Conservation (phyloP, 2,888 invertebrate genomes). For the Orchesella flavescens region DNA sequence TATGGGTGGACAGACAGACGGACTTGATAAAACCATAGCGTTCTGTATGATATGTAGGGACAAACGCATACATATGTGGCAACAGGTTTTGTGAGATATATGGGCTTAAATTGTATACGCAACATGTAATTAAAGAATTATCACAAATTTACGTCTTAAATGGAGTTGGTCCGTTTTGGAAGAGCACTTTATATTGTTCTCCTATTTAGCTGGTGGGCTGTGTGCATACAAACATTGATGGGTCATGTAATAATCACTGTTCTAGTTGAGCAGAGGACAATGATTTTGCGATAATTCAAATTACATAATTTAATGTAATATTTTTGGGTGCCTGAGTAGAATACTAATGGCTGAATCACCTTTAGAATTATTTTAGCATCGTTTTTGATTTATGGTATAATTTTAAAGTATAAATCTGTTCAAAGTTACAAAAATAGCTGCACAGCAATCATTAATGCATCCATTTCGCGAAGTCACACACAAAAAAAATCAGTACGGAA, state of each 20-base stretch:
- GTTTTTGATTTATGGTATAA: not conserved
- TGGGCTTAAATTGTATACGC: not conserved
- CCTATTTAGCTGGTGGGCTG: not conserved
- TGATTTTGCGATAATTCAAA: not conserved
- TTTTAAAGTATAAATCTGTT: not conserved
- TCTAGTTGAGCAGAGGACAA: not conserved
- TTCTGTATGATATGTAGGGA: not conserved
- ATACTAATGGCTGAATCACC: not conserved
- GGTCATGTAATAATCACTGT: not conserved
- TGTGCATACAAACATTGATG: not conserved
- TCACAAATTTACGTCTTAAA: slow-evolving; percentile 43
- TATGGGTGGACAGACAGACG: not conserved
- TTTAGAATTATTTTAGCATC: not conserved
- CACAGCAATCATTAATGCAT: too few species aligned
- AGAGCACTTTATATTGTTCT: not conserved
- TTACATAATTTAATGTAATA: not conserved
- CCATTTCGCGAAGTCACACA: not conserved
- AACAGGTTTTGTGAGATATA: not conserved
- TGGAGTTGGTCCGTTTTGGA: slow-evolving; percentile 38
- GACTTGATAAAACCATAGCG: not conserved
- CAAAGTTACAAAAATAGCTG: not conserved
- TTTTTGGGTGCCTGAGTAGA: not conserved
- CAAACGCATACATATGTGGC: too few species aligned
- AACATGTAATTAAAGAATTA: slow-evolving; percentile 33
- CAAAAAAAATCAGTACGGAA: not conserved